phyloP scores from a whole-genome alignment of 1,140 invertebrate species.

The Solen grandis region DNA sequence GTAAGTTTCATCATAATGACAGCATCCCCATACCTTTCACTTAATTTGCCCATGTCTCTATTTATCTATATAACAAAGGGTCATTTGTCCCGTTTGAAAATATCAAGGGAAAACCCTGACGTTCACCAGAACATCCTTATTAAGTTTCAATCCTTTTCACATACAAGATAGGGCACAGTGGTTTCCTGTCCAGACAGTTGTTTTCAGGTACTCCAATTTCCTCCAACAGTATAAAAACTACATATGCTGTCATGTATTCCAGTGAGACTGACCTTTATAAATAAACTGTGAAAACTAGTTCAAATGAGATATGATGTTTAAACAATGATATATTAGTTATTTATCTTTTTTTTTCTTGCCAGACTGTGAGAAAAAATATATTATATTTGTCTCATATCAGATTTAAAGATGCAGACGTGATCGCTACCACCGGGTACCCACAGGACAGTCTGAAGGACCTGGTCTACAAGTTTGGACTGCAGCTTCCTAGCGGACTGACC shows the following conservation, averaged over 20 bases:
- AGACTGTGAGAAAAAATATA: neutral
- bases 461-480: constrained; percentile 52
- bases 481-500: constrained; percentile 30
- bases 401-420: constrained; percentile 56
- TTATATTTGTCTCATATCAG: constrained; percentile 28
- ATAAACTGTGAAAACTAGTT: neutral
- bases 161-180: neutral
- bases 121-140: neutral
- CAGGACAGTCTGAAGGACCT: constrained; percentile 52
- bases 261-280: too few species aligned
- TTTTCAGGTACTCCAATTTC: too few species aligned
- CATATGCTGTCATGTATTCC: too few species aligned
- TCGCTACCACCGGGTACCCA: constrained; percentile 43
- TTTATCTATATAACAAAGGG: neutral
- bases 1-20: constrained; percentile 26
- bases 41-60: neutral
- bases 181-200: too few species aligned
- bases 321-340: constrained; percentile 6
- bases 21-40: too few species aligned
- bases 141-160: neutral
- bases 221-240: too few species aligned
- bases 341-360: neutral
- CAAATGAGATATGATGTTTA: neutral
- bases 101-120: neutral
- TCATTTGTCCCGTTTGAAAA: neutral